These are phyloP conservation scores for Lasius fuliginosus DNA, from an alignment of 2,888 invertebrate species.

Conservation along the genomic window DNA sequence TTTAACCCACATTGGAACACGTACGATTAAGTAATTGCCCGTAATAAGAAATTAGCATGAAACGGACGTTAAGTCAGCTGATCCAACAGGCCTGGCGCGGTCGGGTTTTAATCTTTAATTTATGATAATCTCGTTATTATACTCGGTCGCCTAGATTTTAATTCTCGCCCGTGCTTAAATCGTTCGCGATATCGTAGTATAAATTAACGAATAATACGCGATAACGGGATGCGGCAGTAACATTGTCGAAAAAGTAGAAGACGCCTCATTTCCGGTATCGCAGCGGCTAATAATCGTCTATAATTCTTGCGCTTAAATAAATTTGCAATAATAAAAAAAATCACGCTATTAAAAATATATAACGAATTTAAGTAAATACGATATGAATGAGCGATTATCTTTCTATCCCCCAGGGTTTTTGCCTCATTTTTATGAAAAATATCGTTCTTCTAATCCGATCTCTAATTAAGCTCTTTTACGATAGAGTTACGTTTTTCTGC, in stretches of 20 bases:
- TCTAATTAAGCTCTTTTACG: slow-evolving; percentile 44
- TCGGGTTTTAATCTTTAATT: slow-evolving; percentile 70
- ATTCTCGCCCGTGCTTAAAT: slow-evolving; percentile 65
- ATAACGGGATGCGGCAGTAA: slow-evolving; percentile 1
- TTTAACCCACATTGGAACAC: slow-evolving; percentile 49
- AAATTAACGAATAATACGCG: slow-evolving; percentile 64
- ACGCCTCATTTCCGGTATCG: background rate
- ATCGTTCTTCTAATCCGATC: slow-evolving; percentile 19
- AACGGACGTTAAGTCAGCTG: slow-evolving; percentile 65
- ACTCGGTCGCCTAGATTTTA: slow-evolving; percentile 66
- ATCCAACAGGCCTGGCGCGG: slow-evolving; percentile 41
- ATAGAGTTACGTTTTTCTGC: slow-evolving; percentile 8
- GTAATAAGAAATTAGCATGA: slow-evolving; percentile 74
- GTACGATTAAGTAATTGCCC: slow-evolving; percentile 70
- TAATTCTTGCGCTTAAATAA: slow-evolving; percentile 27
- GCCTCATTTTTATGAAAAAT: slow-evolving; percentile 39
- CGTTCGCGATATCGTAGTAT: slow-evolving; percentile 65
- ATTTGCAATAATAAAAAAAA: background rate
- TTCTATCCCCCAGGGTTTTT: background rate
- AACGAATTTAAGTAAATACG: slow-evolving; percentile 30
- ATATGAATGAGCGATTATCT: slow-evolving; percentile 20
- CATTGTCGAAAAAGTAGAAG: slow-evolving; percentile 8
- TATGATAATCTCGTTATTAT: slow-evolving; percentile 73
- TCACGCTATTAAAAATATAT: too few relatives aligned
- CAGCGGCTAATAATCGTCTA: background rate